Conservation (phyloP, 1,140 invertebrate species). For the Halyomorpha halys region DNA sequence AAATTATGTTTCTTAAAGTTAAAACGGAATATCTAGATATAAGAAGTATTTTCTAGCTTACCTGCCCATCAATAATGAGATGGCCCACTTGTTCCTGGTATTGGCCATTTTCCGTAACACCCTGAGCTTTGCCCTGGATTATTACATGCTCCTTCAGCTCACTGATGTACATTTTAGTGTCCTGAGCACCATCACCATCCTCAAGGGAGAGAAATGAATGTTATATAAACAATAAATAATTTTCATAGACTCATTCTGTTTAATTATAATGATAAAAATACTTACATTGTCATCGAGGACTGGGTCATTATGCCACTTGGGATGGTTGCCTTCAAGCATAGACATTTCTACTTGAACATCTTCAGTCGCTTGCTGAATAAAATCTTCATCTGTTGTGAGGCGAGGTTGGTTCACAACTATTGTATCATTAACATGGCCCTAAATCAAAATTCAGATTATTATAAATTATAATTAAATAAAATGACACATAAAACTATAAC, state of each 20-base stretch:
- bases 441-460: conserved; percentile 28
- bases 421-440: conserved; percentile 60
- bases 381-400: conserved; percentile 47
- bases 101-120: conserved; percentile 35
- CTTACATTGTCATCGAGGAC: conserved; percentile 20
- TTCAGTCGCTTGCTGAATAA: conserved; percentile 33
- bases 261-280: too few species aligned
- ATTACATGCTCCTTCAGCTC: conserved; percentile 46
- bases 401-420: conserved; percentile 70
- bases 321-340: conserved; percentile 33
- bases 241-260: too few species aligned
- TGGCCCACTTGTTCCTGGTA: conserved; percentile 40
- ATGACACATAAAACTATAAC: too few species aligned
- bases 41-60: conserved; percentile 2
- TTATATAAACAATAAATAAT: neutral
- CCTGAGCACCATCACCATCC: conserved; percentile 21
- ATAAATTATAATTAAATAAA: too few species aligned
- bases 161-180: conserved; percentile 42
- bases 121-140: conserved; percentile 37
- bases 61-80: conserved; percentile 42
- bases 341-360: conserved; percentile 36
- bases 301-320: conserved; percentile 27
- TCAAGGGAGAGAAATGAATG: conserved; percentile 1
- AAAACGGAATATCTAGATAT: too few species aligned
- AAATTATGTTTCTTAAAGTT: too few species aligned